Percentiles rank a stretch among this genome's conserved stretches.
Conservation (phyloP, 2,113 vertebrate species). For the Struthidea cinerea region DNA sequence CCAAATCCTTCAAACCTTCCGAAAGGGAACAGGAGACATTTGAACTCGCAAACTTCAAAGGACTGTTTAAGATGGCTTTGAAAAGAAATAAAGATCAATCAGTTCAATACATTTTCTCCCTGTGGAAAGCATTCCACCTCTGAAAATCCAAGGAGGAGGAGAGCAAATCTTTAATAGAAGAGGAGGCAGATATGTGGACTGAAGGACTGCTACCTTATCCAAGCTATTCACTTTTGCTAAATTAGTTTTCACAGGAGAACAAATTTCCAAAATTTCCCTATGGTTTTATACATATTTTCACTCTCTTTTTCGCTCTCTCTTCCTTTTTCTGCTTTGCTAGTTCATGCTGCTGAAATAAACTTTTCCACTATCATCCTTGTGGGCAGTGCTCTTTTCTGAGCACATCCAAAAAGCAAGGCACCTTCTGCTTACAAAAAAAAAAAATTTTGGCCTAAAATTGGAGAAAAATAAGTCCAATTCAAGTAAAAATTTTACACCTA, state of each 20-base stretch:
- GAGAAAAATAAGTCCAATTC: background rate
- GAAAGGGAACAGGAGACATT: slow-evolving; percentile 55
- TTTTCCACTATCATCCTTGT: background rate
- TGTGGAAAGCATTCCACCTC: background rate
- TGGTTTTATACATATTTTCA: background rate
- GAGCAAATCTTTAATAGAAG: background rate
- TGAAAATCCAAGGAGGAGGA: background rate
- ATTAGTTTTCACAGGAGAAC: background rate
- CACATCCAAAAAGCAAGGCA: background rate
- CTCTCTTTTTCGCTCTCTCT: background rate
- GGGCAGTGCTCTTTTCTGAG: background rate
- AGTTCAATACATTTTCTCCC: background rate
- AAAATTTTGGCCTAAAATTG: background rate
- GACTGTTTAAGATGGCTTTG: slow-evolving; percentile 7
- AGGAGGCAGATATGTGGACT: background rate
- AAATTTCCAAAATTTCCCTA: background rate
- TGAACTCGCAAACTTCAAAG: slow-evolving; percentile 66
- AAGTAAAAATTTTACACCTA: background rate
- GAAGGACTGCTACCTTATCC: background rate
- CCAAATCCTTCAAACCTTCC: slow-evolving; percentile 48
- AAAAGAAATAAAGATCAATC: background rate
- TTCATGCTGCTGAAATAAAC: background rate
- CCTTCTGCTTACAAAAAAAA: background rate
- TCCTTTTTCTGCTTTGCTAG: background rate
- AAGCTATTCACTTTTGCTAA: background rate